Percentiles rank a stretch among this genome's conserved stretches.
phyloP scores from a whole-genome alignment of 2,113 vertebrate genomes.

The Serilophus lunatus region DNA sequence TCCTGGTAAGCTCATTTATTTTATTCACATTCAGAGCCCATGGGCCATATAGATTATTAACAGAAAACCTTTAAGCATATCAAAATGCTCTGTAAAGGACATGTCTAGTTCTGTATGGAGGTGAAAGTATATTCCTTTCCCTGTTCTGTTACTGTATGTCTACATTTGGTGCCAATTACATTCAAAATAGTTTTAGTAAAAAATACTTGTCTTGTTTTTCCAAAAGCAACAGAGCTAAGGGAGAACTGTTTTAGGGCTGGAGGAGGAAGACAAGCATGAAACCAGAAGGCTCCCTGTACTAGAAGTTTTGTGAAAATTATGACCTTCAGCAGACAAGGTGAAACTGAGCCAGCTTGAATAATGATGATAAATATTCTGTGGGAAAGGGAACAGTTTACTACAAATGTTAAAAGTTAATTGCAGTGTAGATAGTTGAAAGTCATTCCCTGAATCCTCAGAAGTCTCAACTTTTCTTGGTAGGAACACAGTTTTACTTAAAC shows the following conservation, averaged over 20 bases:
- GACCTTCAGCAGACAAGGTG: conserved; percentile 16
- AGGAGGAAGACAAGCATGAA: background rate
- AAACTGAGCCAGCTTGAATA: conserved; percentile 9
- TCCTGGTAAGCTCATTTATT: background rate
- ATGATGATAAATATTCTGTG: background rate
- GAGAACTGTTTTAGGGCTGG: background rate
- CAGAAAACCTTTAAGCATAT: background rate
- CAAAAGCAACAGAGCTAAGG: background rate
- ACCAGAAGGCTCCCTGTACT: background rate
- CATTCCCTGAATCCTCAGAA: background rate
- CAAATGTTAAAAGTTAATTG: background rate
- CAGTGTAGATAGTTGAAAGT: background rate
- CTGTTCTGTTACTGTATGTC: background rate
- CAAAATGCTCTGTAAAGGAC: background rate
- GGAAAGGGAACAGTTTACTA: background rate
- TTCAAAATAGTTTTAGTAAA: background rate
- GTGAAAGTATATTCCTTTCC: background rate
- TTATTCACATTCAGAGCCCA: background rate
- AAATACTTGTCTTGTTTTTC: background rate
- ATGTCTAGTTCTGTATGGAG: background rate
- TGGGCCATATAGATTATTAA: background rate
- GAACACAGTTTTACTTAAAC: background rate
- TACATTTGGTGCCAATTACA: background rate
- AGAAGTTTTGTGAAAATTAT: background rate
- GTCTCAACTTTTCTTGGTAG: background rate